Evolutionary conservation across 2,113 vertebrate species (phyloP).

Genomic region (Regulus satrapa): DNA sequence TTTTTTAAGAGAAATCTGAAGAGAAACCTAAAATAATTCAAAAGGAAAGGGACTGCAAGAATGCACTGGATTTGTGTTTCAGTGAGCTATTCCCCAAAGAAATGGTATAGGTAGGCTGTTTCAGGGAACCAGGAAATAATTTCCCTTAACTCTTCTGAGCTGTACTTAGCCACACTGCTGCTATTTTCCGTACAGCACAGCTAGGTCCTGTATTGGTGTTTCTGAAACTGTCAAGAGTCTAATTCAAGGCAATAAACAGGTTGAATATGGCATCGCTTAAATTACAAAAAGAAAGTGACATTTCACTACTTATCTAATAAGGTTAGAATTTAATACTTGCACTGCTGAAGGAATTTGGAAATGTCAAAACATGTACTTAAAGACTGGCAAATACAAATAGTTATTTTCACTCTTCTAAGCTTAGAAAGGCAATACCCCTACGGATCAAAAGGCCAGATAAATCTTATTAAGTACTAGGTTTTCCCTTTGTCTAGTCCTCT

Average conservation of each 20-base stretch:
- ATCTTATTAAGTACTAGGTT: slow-evolving; percentile 65
- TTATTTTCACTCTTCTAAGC: slow-evolving; percentile 6
- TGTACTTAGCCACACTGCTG: background rate
- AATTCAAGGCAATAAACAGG: background rate
- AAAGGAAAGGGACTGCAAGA: background rate
- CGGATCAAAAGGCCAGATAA: slow-evolving; percentile 65
- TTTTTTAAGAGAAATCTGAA: background rate
- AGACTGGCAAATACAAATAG: background rate
- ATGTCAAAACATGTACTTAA: background rate
- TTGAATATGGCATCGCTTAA: background rate
- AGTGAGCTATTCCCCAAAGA: background rate
- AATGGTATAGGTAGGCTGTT: background rate
- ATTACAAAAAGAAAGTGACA: background rate
- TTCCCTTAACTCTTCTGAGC: background rate
- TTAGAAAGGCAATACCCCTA: slow-evolving; percentile 12
- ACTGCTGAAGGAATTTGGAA: background rate
- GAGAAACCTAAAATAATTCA: background rate
- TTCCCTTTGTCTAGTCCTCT: slow-evolving; percentile 64
- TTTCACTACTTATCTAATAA: background rate
- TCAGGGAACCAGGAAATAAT: background rate
- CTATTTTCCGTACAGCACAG: background rate
- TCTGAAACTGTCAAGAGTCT: background rate
- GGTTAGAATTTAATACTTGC: background rate
- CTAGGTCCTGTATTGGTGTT: background rate
- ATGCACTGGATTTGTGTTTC: background rate